Base-by-base conservation (phyloP, 2,113 vertebrate species). In the Rhinopomastus cyanomelas region DNA sequence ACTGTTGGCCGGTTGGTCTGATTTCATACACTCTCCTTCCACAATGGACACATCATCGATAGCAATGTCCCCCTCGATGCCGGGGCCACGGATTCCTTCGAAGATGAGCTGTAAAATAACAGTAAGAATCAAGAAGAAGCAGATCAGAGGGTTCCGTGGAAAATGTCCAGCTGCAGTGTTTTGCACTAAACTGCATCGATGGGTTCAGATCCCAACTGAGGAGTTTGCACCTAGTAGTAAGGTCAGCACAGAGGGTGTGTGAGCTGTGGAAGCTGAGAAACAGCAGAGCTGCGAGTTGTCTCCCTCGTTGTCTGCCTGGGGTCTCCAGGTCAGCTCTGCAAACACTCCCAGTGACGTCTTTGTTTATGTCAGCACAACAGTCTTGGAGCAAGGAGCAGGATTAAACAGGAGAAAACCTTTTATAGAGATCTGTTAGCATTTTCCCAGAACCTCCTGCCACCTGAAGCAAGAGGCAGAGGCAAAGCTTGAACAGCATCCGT, bases 51-150 rank as follows among this genome's bases (percentile, higher is more conserved):
- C 98, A 13, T 99, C 99, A 52, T 99, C 99, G 8, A 99, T 98
- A 81, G 99, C 99, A n/a, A 99, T 99, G 92, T 99, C 99, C 12
- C 99, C 99, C 96, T 99, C 99, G 12, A 99, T 99, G 27, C 99
- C 99, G 5, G 98, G 98, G 55, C 99, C 99, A 21, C 99, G 98
- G 93, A 99, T 96, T 29, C 99, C 99, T 97, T 99, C 99, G 52
- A 99, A 98, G 80, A 99, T 98, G 74, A 99, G 97, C 99, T 99
- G 89, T 6, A 86, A 42, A 66, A 85, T n/a, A n/a, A n/a, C n/a
- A n/a, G n/a, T n/a, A 59, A 71, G 39, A 86, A 69, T 2, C 53
- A 86, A 88, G 67, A 25, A 39, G 29, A 26, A 55, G 39, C 34
- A 76, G 44, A 61, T 82, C 62, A 53, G 39, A 29, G 34, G 20